Conservation (phyloP, 2,888 invertebrate genomes). For the Andrena haemorrhoa region DNA sequence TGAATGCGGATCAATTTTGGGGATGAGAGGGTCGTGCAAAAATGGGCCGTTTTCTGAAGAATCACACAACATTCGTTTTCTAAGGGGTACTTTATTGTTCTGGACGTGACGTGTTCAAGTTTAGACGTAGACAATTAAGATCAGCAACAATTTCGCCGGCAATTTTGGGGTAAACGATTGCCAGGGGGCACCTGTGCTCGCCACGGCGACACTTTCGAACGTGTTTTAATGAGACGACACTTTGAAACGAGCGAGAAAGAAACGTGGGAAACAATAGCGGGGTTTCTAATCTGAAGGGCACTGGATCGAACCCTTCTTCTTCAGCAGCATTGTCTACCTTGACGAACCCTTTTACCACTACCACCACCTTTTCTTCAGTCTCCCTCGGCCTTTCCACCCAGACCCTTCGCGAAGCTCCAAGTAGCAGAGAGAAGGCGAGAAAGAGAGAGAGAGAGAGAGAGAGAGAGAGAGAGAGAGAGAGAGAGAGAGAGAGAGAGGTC, state of each 20-base stretch:
- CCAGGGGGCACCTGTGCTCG: slow-evolving; percentile 29
- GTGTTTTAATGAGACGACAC: slow-evolving; percentile 60
- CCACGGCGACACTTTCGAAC: slow-evolving; percentile 44
- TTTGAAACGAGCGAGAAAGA: slow-evolving; percentile 58
- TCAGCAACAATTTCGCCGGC: background rate
- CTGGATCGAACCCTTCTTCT: slow-evolving; percentile 79
- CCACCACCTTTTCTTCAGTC: slow-evolving; percentile 59
- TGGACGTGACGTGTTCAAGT: too few species aligned
- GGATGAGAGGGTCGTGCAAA: too few species aligned
- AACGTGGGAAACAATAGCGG: slow-evolving; percentile 75
- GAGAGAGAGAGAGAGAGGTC: slow-evolving; percentile 18
- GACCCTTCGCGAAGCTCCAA: slow-evolving; percentile 64
- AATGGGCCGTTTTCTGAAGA: too few species aligned
- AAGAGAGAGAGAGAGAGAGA: slow-evolving; percentile 18
- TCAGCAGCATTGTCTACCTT: slow-evolving; percentile 71
- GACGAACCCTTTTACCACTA: slow-evolving; percentile 62
- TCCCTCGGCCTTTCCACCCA: slow-evolving; percentile 50
- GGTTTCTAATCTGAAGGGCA: slow-evolving; percentile 81
- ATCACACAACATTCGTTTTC: too few species aligned
- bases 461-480: slow-evolving; percentile 15
- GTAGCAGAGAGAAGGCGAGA: slow-evolving; percentile 16
- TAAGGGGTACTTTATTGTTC: too few species aligned
- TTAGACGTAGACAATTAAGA: background rate
- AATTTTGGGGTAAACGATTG: slow-evolving; percentile 21
- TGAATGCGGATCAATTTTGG: too few species aligned